Evolutionary conservation across 2,113 vertebrate species (phyloP).

Genomic region (Oenanthe oenanthe): DNA sequence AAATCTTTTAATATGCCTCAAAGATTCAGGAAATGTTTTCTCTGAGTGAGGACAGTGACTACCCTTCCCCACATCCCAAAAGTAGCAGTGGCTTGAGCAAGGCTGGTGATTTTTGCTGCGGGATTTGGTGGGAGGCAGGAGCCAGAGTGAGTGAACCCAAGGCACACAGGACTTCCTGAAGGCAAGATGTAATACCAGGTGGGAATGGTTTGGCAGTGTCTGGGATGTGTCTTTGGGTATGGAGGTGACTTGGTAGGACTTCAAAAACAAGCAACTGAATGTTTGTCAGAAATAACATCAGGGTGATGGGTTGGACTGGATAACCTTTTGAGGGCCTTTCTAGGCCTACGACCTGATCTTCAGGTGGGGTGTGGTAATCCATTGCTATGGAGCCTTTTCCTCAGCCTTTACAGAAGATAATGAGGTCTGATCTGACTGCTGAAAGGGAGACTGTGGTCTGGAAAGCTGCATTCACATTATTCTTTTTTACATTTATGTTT

Average conservation of each 20-base stretch:
- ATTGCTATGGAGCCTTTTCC: neutral
- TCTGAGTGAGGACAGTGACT: neutral
- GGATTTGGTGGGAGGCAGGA: neutral
- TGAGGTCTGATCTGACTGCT: neutral
- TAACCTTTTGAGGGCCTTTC: neutral
- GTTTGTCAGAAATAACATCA: neutral
- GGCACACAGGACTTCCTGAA: rapidly evolving
- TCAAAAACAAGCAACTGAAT: neutral
- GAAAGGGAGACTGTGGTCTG: neutral
- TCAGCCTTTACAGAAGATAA: neutral
- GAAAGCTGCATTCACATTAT: neutral
- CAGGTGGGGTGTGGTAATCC: neutral
- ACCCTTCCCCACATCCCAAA: rapidly evolving
- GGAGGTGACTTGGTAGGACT: neutral
- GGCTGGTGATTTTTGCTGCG: neutral
- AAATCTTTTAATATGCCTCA: neutral
- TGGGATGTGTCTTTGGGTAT: neutral
- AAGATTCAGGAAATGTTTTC: neutral
- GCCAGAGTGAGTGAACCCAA: neutral
- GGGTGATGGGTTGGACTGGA: rapidly evolving
- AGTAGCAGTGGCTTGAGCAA: neutral
- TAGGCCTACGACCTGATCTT: neutral
- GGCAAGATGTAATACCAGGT: rapidly evolving
- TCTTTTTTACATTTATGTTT: neutral
- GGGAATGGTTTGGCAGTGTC: neutral